These are phyloP conservation scores for Cichlasoma orientale DNA, from an alignment of 2,797 vertebrate species.

Conservation along the genomic window DNA sequence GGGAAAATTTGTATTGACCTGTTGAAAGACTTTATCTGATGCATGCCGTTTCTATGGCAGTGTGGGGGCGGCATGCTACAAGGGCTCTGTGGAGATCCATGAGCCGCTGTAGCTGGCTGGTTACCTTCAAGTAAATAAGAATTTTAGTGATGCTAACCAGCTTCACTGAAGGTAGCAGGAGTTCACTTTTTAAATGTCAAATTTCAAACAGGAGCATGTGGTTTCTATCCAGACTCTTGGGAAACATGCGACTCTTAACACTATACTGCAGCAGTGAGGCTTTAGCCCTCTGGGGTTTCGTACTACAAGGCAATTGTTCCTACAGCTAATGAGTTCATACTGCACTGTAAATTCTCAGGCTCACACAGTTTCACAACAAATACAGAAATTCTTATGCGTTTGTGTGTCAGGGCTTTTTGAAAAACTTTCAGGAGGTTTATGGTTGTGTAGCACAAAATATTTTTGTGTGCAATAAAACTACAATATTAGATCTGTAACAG, in stretches of 20 bases:
- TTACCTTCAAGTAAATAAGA: not conserved
- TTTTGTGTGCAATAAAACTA: not conserved
- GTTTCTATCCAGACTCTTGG: not conserved
- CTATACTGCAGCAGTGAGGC: not conserved
- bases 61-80: slow-evolving; percentile 49
- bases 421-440: not conserved
- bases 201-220: not conserved
- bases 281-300: not conserved
- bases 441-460: not conserved
- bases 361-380: no score
- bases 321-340: not conserved
- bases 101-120: slow-evolving; percentile 30
- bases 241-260: not conserved
- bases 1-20: slow-evolving; percentile 77
- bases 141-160: not conserved
- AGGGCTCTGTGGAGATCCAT: slow-evolving; percentile 14
- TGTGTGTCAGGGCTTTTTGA: not conserved
- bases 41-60: slow-evolving; percentile 72
- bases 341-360: not conserved
- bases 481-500: not conserved
- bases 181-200: slow-evolving; percentile 17
- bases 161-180: slow-evolving; percentile 21
- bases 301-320: not conserved
- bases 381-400: not conserved
- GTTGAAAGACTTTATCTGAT: slow-evolving; percentile 71